Conservation (phyloP, 2,113 vertebrate species). For the Neofelis nebulosa region DNA sequence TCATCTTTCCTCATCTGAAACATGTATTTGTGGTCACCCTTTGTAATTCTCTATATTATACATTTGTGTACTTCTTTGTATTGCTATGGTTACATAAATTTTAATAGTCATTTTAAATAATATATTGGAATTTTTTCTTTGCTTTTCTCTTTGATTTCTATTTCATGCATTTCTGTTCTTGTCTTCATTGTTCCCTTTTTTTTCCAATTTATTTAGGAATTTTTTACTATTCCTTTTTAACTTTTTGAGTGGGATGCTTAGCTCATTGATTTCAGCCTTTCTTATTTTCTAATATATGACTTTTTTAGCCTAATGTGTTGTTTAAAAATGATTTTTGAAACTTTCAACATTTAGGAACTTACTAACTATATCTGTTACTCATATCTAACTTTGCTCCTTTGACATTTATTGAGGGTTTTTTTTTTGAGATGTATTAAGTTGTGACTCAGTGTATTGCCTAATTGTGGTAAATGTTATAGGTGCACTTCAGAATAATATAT, state of each 20-base stretch:
- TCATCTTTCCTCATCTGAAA: not conserved
- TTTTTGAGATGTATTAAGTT: not conserved
- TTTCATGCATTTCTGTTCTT: not conserved
- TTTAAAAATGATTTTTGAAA: not conserved
- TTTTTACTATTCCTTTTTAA: not conserved
- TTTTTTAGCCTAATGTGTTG: not conserved
- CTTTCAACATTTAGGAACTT: not conserved
- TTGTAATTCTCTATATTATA: not conserved
- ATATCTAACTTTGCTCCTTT: not conserved
- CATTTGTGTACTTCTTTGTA: not conserved
- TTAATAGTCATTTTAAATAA: not conserved
- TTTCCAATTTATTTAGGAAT: not conserved
- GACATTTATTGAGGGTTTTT: not conserved
- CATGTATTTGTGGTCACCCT: not conserved
- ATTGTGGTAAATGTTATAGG: not conserved
- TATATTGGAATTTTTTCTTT: not conserved
- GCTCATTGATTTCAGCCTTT: not conserved
- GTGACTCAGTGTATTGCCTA: not conserved
- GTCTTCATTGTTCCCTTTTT: not conserved
- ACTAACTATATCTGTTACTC: not conserved
- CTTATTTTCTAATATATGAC: not conserved
- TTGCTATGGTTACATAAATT: not conserved
- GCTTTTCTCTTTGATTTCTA: constrained; percentile 25
- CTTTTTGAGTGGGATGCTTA: not conserved
- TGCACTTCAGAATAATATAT: not conserved